Evolutionary conservation across 2,113 vertebrate species (phyloP).

Genomic region (Embiotoca jacksoni): DNA sequence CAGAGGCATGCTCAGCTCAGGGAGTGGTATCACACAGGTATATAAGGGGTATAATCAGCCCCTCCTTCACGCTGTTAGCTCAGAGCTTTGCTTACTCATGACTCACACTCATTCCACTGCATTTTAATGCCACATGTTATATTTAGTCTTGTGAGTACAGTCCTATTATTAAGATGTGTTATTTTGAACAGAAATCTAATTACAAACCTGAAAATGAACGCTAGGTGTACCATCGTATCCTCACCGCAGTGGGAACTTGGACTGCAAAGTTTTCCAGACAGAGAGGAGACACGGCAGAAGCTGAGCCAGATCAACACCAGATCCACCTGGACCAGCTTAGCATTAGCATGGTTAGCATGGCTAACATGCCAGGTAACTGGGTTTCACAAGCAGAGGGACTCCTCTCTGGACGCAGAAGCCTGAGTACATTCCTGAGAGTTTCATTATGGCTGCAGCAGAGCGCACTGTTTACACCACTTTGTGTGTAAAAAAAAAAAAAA

Average conservation of each 20-base stretch:
- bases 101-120: constrained; percentile 25
- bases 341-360: constrained; percentile 51
- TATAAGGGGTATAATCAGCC: constrained; percentile 52
- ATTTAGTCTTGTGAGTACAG: constrained; percentile 17
- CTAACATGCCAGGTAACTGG: constrained; percentile 62
- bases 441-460: constrained; percentile 57
- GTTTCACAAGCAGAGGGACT: constrained; percentile 54
- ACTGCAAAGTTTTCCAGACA: constrained; percentile 55
- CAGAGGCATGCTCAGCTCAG: constrained; percentile 49
- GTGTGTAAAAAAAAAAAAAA: background rate
- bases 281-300: constrained; percentile 62
- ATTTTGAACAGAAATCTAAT: background rate
- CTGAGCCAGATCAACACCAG: constrained; percentile 41
- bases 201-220: background rate
- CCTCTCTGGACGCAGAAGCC: constrained; percentile 49
- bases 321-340: constrained; percentile 55
- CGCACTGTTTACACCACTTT: constrained; percentile 60
- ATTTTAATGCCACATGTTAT: background rate
- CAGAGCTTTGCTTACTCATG: constrained; percentile 31
- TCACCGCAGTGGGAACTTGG: constrained; percentile 1
- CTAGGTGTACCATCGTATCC: background rate
- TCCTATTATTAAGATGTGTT: background rate
- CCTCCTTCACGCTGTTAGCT: constrained; percentile 46
- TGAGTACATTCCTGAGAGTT: constrained; percentile 51
- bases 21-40: constrained; percentile 71